Base-by-base conservation (phyloP, 1,140 invertebrate species). In the Lanistes nyassanus region DNA sequence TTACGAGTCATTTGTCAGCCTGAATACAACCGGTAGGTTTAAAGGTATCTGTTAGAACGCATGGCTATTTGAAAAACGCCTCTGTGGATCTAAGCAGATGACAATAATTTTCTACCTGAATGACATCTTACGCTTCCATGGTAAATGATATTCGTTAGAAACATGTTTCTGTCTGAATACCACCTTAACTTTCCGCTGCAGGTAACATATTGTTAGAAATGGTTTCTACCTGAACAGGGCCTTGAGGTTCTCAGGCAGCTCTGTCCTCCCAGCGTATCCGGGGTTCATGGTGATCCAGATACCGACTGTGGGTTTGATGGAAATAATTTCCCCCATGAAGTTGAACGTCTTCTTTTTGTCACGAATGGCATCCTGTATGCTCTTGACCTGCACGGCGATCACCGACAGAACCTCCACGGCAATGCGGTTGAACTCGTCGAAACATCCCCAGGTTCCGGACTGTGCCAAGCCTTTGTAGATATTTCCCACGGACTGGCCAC, bases 261-360 rank as follows among this genome's bases (percentile, higher is more conserved):
- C 97, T 0, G 97, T 97, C 84, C 96, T 92, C 2, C 97, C 97
- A 34, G 97, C 97, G 88, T 98, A 98, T 36, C 97, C 88, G 9
- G 97, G 97, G 92, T 98, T 98, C 97, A 99, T 98, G 1, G 97
- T 98, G 58, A 99, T 98, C 84, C 98, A 99, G 79, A 98, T 94
- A 9, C 97, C 97, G 9, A 98, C 96, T 1, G 94, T 94, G 2
- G 94, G 92, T 13, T 94, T 93, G 66, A 98, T 87, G 0, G 91
- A 91, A 79, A 98, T 98, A 29, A 92, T 93, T 86, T 98, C 96
- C 7, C 97, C 97, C 93, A 98, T 95, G 85, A 99, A 98, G 87
- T 97, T 96, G 81, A 98, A 98, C 6, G 89, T 92, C 0, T 92
- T 88, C 87, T 97, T 97, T 83, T 96, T 96, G 83, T 97, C 94